Evolutionary conservation across 2,113 vertebrate genomes (phyloP).

Genomic region (Oceanites oceanicus): DNA sequence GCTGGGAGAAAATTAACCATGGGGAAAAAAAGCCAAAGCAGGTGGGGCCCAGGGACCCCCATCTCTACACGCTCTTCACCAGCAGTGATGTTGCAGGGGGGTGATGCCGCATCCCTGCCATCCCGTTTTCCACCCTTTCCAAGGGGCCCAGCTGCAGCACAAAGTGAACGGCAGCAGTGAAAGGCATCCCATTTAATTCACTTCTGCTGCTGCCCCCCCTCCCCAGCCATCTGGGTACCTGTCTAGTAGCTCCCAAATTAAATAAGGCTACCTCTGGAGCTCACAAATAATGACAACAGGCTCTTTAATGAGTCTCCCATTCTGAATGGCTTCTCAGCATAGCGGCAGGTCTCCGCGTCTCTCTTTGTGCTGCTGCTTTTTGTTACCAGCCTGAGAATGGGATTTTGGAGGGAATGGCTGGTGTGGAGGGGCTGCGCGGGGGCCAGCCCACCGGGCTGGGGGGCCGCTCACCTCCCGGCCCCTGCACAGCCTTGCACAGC

Average conservation of each 20-base stretch:
- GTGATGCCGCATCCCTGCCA: neutral
- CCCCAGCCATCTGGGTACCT: constrained; percentile 35
- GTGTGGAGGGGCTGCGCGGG: neutral
- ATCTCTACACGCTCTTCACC: neutral
- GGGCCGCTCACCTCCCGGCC: neutral
- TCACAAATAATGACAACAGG: neutral
- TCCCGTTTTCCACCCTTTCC: neutral
- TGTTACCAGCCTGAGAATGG: neutral
- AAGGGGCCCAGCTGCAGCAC: constrained; percentile 1
- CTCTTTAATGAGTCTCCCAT: neutral
- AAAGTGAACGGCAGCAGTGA: neutral
- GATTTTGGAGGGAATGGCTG: neutral
- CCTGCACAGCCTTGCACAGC: fast-evolving
- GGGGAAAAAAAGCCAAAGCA: neutral
- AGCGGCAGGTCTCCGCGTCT: neutral
- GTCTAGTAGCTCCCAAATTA: neutral
- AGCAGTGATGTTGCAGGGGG: neutral
- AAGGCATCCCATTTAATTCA: neutral
- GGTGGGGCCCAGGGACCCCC: neutral
- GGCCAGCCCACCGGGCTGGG: neutral
- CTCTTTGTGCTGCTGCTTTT: constrained; percentile 50
- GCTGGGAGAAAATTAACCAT: neutral
- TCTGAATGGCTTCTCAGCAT: neutral
- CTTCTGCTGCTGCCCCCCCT: neutral
- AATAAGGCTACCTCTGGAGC: constrained; percentile 22